phyloP scores from a whole-genome alignment of 2,113 vertebrate species.

The Paradisaea rubra region DNA sequence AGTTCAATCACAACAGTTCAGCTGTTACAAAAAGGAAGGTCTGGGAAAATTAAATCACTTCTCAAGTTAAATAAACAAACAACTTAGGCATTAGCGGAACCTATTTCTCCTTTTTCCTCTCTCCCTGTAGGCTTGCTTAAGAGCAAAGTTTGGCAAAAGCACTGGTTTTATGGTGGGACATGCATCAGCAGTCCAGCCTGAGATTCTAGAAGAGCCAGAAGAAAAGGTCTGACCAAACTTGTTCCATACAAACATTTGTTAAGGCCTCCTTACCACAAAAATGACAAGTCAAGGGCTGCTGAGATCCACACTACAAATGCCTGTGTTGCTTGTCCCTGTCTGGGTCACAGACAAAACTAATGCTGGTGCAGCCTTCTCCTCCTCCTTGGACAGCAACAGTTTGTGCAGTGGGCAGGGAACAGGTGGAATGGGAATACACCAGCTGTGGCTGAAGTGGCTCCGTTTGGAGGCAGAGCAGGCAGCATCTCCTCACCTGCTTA shows the following conservation, averaged over 20 bases:
- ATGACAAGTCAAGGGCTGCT: background rate
- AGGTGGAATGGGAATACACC: background rate
- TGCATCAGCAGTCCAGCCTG: background rate
- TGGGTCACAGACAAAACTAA: background rate
- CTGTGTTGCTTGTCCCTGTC: background rate
- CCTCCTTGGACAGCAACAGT: background rate
- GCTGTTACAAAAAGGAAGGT: background rate
- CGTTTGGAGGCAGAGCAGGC: background rate
- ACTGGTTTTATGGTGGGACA: background rate
- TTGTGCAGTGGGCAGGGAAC: background rate
- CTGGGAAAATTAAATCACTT: background rate
- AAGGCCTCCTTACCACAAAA: background rate
- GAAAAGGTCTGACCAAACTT: background rate
- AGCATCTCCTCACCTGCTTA: background rate
- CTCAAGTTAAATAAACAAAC: constrained; percentile 5
- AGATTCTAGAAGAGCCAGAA: background rate
- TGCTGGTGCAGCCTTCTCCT: background rate
- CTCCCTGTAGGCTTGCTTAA: background rate
- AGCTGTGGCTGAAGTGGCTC: background rate
- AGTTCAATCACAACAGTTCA: background rate
- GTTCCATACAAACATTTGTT: background rate
- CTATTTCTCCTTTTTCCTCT: background rate
- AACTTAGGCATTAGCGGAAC: background rate
- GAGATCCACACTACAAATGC: background rate
- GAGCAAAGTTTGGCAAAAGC: background rate